Conservation (phyloP, 2,888 invertebrate genomes). For the Liopterus haemorrhoidalis region DNA sequence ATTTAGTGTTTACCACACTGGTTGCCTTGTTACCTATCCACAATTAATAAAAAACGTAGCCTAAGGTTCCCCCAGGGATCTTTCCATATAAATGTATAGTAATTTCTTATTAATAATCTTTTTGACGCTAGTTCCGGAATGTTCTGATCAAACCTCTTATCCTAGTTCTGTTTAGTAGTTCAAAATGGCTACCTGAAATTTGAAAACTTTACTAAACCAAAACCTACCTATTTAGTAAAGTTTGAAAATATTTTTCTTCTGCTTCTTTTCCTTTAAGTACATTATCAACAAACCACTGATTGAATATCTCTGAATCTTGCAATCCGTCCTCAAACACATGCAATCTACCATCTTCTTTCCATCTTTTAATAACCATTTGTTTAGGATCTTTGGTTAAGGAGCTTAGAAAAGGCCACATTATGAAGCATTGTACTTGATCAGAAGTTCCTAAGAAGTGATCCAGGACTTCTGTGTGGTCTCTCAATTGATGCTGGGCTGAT, state of each 20-base stretch:
- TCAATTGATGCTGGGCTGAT: slow-evolving; percentile 42
- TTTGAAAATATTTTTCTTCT: slow-evolving; percentile 32
- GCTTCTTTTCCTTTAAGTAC: slow-evolving; percentile 31
- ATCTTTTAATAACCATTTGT: slow-evolving; percentile 37
- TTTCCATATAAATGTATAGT: no score
- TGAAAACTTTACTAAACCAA: no score
- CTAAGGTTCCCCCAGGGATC: no score
- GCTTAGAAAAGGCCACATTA: slow-evolving; percentile 43
- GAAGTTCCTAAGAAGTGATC: slow-evolving; percentile 30
- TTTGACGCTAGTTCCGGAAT: no score
- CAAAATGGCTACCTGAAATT: no score
- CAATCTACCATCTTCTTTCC: slow-evolving; percentile 40
- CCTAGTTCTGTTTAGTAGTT: no score
- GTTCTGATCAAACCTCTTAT: no score
- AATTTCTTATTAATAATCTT: no score
- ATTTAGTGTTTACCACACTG: no score
- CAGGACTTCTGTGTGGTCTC: slow-evolving; percentile 42
- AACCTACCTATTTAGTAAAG: slow-evolving; percentile 40
- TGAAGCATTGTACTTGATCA: slow-evolving; percentile 36
- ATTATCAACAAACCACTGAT: slow-evolving; percentile 37
- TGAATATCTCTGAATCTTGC: slow-evolving; percentile 35
- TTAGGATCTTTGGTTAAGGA: slow-evolving; percentile 38
- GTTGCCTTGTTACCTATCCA: no score
- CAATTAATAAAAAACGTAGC: no score
- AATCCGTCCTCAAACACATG: slow-evolving; percentile 40